Conservation (phyloP, 2,888 invertebrate species). For the Eustalomyia histrio region DNA sequence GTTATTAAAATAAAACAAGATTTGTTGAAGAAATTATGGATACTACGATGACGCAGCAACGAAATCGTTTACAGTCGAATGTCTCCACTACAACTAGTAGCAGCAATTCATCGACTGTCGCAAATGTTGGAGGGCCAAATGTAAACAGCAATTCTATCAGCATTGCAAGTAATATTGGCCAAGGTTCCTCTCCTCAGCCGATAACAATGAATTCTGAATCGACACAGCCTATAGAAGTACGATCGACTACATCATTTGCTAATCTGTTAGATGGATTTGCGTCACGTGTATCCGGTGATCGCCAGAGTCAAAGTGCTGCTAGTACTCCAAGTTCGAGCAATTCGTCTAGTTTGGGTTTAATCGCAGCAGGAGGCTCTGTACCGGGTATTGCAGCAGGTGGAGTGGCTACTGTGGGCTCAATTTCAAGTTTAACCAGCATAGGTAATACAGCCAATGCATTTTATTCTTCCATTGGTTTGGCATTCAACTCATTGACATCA, state of each 20-base stretch:
- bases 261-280: constrained; percentile 77
- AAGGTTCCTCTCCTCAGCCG: neutral
- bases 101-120: constrained; percentile 40
- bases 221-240: constrained; percentile 68
- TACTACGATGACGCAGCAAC: constrained; percentile 67
- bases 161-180: constrained; percentile 30
- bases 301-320: constrained; percentile 72
- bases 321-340: constrained; percentile 74
- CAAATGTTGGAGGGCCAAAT: constrained; percentile 49
- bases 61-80: constrained; percentile 66
- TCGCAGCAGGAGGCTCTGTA: constrained; percentile 65
- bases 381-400: constrained; percentile 72
- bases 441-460: constrained; percentile 76
- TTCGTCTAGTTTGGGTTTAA: constrained; percentile 54
- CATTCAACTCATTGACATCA: constrained; percentile 75
- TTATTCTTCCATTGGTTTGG: constrained; percentile 75
- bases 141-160: constrained; percentile 34
- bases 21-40: constrained; percentile 64
- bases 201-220: constrained; percentile 36
- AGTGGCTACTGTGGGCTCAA: constrained; percentile 66
- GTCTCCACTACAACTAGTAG: constrained; percentile 58
- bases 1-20: neutral
- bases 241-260: constrained; percentile 72
- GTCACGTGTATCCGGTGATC: constrained; percentile 75
- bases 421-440: constrained; percentile 74